Conservation (phyloP, 2,888 invertebrate genomes). For the Eucera pruinosa region DNA sequence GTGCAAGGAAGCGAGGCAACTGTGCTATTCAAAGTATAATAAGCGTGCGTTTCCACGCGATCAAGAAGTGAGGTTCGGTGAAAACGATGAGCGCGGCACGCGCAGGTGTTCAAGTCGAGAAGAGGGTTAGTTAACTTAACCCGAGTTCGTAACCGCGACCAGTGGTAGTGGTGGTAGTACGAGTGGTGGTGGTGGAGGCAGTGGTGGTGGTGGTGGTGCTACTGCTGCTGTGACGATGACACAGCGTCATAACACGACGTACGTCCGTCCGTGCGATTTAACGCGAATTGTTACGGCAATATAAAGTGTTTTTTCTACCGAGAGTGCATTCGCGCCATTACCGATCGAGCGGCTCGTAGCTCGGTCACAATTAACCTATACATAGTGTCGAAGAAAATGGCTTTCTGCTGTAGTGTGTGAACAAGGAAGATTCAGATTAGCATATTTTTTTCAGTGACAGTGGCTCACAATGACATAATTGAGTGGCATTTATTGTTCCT, state of each 20-base stretch:
- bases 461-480: slow-evolving; percentile 68
- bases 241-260: slow-evolving; percentile 78
- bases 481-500: slow-evolving; percentile 53
- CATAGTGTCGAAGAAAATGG: slow-evolving; percentile 62
- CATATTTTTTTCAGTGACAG: slow-evolving; percentile 58
- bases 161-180: slow-evolving; percentile 66
- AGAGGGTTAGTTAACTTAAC: slow-evolving; percentile 79
- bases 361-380: slow-evolving; percentile 60
- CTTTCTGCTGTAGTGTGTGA: slow-evolving; percentile 58
- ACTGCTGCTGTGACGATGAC: slow-evolving; percentile 78
- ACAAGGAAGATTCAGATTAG: slow-evolving; percentile 48
- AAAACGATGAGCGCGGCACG: slow-evolving; percentile 74
- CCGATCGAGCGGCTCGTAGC: slow-evolving; percentile 65
- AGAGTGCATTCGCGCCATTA: slow-evolving; percentile 69
- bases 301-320: slow-evolving; percentile 61
- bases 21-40: slow-evolving; percentile 58
- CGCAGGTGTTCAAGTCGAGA: slow-evolving; percentile 75
- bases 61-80: slow-evolving; percentile 69
- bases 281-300: slow-evolving; percentile 69
- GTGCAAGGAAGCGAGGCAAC: slow-evolving; percentile 40
- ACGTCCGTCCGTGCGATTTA: slow-evolving; percentile 75
- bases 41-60: slow-evolving; percentile 63
- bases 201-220: slow-evolving; percentile 69
- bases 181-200: slow-evolving; percentile 60
- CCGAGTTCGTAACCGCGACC: slow-evolving; percentile 74